Conservation (phyloP, 1,140 invertebrate species). For the Aphelenchoides avenae region DNA sequence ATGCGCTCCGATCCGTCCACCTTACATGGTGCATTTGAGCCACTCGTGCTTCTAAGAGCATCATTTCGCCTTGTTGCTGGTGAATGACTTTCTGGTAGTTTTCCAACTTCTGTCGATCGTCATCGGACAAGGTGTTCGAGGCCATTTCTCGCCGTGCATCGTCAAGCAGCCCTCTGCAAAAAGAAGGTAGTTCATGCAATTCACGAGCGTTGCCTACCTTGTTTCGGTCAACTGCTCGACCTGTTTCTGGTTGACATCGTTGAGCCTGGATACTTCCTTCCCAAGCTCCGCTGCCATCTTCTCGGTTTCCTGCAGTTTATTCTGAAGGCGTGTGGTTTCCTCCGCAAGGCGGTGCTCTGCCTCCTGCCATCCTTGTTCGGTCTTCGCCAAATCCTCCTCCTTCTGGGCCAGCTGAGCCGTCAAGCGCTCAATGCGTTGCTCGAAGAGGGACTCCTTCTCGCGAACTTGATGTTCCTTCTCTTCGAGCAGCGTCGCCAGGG, state of each 20-base stretch:
- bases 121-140: too few species aligned
- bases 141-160: too few species aligned
- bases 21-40: too few species aligned
- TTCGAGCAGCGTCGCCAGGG: too few species aligned
- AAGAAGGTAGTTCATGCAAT: background rate
- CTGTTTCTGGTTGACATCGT: background rate
- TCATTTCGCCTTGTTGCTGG: too few species aligned
- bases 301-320: too few species aligned
- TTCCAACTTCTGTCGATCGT: too few species aligned
- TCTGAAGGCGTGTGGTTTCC: too few species aligned
- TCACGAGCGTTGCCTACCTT: background rate
- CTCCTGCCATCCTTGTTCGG: background rate
- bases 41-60: too few species aligned
- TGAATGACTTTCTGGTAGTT: too few species aligned
- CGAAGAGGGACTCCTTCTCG: background rate
- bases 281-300: slow-evolving; percentile 6
- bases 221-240: background rate
- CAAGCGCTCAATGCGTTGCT: background rate
- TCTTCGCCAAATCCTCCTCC: background rate
- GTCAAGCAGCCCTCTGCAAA: background rate
- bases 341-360: too few species aligned
- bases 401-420: slow-evolving; percentile 1
- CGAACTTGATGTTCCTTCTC: background rate
- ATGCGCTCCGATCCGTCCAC: too few species aligned
- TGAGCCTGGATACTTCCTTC: slow-evolving; percentile 3